Base-by-base conservation (phyloP, 2,113 vertebrate species). In the Tretioscincus oriximinensis region DNA sequence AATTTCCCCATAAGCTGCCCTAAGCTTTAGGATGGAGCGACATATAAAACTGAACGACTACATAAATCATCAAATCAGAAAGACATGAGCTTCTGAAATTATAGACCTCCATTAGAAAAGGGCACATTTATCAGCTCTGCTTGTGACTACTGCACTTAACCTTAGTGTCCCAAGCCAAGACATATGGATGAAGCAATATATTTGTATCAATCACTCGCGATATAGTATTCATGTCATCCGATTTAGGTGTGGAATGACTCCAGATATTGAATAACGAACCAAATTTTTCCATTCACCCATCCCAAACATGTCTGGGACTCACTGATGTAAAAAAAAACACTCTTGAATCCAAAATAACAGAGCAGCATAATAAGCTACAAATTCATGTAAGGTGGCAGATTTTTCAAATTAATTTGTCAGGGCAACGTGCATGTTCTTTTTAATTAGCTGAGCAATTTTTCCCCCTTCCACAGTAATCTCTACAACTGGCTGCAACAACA, bases 321-420 rank as follows among this genome's bases (percentile, higher is more conserved):
- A 26, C 14, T 61, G 26, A 31, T 49, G 71, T 41, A 77, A 16
- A 41, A 41, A 41, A 41, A 41, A 51, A 41, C 51, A 76, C 8
- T 54, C 61, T 26, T 41, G 72, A 71, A 18, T 2, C 18, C 14
- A 78, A 58, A 66, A 26, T 8, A n/a, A 64, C 22, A 51, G 54
- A n/a, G 45, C 35, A 77, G 16, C 29, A 10, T n/a, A 12, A 11
- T 14, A 21, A 49, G n/a, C 24, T 47, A 35, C 21, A 51, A 11
- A 64, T 12, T 1, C 18, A 31, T 41, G 21, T 1, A 9, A 71
- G 45, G 22, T 9, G 51, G 54, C 28, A 14, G 12, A 3, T n/a
- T 26, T 64, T 68, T 77, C 45, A 77, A 29, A 77, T 60, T 54
- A 65, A 82, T 82, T 70, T 77, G 28, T 70, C 81, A 61, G 29